Base-by-base conservation (phyloP, 1,140 invertebrate genomes). In the Philopotamus ludificatus region DNA sequence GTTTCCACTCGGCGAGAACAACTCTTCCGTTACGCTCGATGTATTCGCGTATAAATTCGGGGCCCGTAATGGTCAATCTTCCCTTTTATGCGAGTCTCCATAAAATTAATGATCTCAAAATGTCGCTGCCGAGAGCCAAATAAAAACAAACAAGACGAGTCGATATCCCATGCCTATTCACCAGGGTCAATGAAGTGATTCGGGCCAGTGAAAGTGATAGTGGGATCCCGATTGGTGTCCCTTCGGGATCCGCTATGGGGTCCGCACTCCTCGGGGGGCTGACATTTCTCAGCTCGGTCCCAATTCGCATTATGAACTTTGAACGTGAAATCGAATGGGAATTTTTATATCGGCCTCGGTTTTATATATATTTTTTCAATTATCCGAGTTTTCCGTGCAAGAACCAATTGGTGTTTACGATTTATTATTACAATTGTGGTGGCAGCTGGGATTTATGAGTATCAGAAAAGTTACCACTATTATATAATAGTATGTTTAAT, bases 261-360 rank as follows among this genome's bases (percentile, higher is more conserved):
- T 20, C n/a, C n/a, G n/a, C n/a, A 34, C n/a, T 60, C 42, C 10
- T 42, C 34, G 42, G 57, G 21, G 39, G n/a, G 21, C n/a, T 42
- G 21, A 15, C 57, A 15, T 44, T 45, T 47, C 23, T 49, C 10
- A 18, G 10, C 20, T 44, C 10, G 1, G 25, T 39, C 12, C 28
- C 25, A 23, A 55, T 15, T 22, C 39, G 44, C 42, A 60, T 60
- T 60, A 60, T 60, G 41, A 60, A 60, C 42, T 60, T 60, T 39
- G 23, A 41, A 21, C 23, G 51, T 12, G 28, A 12, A 34, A 34
- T 12, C 4, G 12, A 34, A 34, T 12, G 4, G 28, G 12, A 34
- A 34, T 7, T 34, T 34, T 12, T 34, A 8, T 7, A 20, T 15
- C 10, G 18, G 44, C 34, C 34, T 8, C 34, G 34, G n/a, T n/a